Percentiles rank a stretch among this genome's conserved stretches.
Evolutionary conservation across 2,888 invertebrate genomes (phyloP).

Genomic region (Notocelia uddmanniana): DNA sequence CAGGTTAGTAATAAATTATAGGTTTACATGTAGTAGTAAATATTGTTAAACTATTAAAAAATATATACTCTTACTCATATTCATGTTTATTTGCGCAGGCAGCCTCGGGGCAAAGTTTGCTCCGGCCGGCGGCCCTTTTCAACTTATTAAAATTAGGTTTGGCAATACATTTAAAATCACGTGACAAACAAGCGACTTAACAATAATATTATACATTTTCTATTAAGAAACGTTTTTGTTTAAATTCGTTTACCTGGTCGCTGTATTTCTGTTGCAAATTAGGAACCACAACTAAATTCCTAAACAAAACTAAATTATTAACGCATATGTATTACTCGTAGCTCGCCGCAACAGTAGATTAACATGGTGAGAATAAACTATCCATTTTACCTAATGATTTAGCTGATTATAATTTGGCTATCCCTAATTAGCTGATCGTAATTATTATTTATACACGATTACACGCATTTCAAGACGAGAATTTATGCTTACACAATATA

Average conservation of each 20-base stretch:
- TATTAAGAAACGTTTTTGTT: constrained; percentile 11
- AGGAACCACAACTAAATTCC: background rate
- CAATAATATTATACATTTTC: constrained; percentile 8
- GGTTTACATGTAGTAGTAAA: background rate
- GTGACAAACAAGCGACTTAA: background rate
- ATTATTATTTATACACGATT: constrained; percentile 22
- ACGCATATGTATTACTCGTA: constrained; percentile 40
- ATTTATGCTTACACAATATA: background rate
- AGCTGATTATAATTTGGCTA: constrained; percentile 30
- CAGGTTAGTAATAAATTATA: constrained; percentile 85
- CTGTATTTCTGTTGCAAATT: constrained; percentile 20
- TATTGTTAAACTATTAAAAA: constrained; percentile 3
- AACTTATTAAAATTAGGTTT: constrained; percentile 16
- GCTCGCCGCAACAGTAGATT: constrained; percentile 42
- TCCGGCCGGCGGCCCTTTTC: constrained; percentile 5
- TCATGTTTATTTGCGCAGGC: constrained; percentile 10
- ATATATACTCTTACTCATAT: background rate
- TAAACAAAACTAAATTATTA: constrained; percentile 25
- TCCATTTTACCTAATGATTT: constrained; percentile 35
- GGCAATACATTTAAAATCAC: constrained; percentile 16
- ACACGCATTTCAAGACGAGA: constrained; percentile 21
- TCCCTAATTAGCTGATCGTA: too few species aligned
- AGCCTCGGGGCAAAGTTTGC: constrained; percentile 15
- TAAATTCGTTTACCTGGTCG: background rate
- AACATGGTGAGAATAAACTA: constrained; percentile 38